Percentiles rank a stretch among this genome's conserved stretches.
phyloP scores from a whole-genome alignment of 2,888 invertebrate species.

The Onthophagus sagittarius region DNA sequence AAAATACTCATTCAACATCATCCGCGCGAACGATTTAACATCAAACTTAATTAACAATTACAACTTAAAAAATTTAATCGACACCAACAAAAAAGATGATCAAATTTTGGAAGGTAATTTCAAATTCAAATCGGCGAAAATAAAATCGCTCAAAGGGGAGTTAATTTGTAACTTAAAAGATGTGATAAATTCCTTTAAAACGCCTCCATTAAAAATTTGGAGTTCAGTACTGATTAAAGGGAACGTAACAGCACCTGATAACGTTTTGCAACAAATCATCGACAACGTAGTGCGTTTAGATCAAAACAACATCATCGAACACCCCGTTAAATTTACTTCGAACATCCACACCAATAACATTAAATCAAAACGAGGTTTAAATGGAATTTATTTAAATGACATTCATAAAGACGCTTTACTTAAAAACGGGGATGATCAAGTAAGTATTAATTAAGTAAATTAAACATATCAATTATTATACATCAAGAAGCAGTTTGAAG shows the following conservation, averaged over 20 bases:
- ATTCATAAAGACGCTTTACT: conserved; percentile 41
- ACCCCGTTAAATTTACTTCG: conserved; percentile 34
- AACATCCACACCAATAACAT: conserved; percentile 35
- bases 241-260: conserved; percentile 25
- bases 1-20: conserved; percentile 33
- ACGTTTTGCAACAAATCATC: conserved; percentile 33
- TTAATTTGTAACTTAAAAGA: conserved; percentile 23
- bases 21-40: conserved; percentile 10
- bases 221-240: conserved; percentile 18
- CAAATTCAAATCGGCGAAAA: conserved; percentile 8
- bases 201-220: conserved; percentile 23
- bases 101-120: conserved; percentile 24
- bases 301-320: conserved; percentile 32
- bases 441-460: conserved; percentile 24
- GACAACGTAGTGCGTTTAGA: conserved; percentile 34
- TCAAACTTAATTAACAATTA: conserved; percentile 24
- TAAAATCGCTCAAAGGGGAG: conserved; percentile 21
- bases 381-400: conserved; percentile 37
- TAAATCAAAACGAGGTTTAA: conserved; percentile 33
- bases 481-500: too few species aligned
- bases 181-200: conserved; percentile 15
- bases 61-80: conserved; percentile 20
- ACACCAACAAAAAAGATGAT: conserved; percentile 10
- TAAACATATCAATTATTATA: too few species aligned
- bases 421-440: conserved; percentile 36